phyloP scores from a whole-genome alignment of 2,113 vertebrate species.

The Sinocyclocheilus maitianheensis region DNA sequence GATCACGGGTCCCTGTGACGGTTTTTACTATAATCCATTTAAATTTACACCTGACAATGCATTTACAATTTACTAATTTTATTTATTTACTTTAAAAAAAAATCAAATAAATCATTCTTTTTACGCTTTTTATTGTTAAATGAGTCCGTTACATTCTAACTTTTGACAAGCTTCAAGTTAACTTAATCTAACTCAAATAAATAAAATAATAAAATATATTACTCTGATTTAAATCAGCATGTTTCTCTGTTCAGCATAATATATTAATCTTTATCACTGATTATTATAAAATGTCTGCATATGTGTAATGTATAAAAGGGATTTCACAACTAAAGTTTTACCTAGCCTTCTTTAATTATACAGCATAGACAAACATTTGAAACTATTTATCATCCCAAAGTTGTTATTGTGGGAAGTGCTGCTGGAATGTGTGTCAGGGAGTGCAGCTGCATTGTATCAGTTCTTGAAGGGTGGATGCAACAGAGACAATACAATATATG shows the following conservation, averaged over 20 bases:
- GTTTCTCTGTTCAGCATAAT: not conserved
- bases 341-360: not conserved
- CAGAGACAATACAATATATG: not conserved
- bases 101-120: not conserved
- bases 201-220: not conserved
- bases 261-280: not conserved
- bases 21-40: not conserved
- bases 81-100: not conserved
- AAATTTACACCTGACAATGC: not conserved
- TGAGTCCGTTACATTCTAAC: not conserved
- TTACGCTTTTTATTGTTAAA: not conserved
- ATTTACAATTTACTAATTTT: not conserved
- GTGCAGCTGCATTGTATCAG: slow-evolving; percentile 31
- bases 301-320: not conserved
- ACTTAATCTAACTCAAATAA: not conserved
- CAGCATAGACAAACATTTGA: not conserved
- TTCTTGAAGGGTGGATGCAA: slow-evolving; percentile 23
- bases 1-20: slow-evolving; percentile 11
- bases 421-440: slow-evolving; percentile 30
- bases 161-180: not conserved
- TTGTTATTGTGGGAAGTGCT: slow-evolving; percentile 21
- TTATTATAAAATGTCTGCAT: not conserved
- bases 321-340: not conserved
- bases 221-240: not conserved
- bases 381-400: slow-evolving; percentile 11